Percentiles rank a stretch among this genome's conserved stretches.
phyloP scores from a whole-genome alignment of 2,888 invertebrate genomes.

The Caenorhabditis sp. region DNA sequence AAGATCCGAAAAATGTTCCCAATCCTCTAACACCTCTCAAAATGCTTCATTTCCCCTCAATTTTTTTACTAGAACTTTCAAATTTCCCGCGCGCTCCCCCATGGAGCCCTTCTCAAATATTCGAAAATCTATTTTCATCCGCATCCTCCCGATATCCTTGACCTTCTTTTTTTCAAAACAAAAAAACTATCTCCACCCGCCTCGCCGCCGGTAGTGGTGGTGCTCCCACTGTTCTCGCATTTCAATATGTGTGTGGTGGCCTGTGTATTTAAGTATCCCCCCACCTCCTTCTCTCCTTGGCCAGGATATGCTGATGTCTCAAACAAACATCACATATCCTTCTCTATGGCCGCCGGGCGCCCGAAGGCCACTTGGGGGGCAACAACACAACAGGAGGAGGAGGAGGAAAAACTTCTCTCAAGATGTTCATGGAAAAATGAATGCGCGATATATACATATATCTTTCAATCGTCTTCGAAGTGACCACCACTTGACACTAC shows the following conservation, averaged over 20 bases:
- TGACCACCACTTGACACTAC: slow-evolving; percentile 58
- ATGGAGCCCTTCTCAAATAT: no score
- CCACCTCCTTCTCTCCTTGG: background rate
- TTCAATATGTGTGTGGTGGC: slow-evolving; percentile 30
- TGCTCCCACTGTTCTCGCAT: slow-evolving; percentile 50
- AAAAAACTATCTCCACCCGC: background rate
- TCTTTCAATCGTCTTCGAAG: no score
- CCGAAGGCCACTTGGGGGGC: background rate
- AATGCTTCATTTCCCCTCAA: no score
- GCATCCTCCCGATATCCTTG: background rate
- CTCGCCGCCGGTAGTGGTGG: no score
- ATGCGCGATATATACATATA: no score
- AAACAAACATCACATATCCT: slow-evolving; percentile 44
- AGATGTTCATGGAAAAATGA: slow-evolving; percentile 11
- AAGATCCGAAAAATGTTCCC: no score
- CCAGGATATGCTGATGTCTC: slow-evolving; percentile 61
- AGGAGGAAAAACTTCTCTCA: background rate
- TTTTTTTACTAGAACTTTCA: no score
- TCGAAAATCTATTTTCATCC: background rate
- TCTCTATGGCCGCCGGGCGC: background rate
- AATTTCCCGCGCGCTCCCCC: background rate
- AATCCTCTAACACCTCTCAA: no score
- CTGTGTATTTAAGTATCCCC: slow-evolving; percentile 3
- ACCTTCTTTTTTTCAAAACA: slow-evolving; percentile 4
- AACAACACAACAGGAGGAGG: no score